Base-by-base conservation (phyloP, 2,113 vertebrate genomes). In the Alethe castanea region DNA sequence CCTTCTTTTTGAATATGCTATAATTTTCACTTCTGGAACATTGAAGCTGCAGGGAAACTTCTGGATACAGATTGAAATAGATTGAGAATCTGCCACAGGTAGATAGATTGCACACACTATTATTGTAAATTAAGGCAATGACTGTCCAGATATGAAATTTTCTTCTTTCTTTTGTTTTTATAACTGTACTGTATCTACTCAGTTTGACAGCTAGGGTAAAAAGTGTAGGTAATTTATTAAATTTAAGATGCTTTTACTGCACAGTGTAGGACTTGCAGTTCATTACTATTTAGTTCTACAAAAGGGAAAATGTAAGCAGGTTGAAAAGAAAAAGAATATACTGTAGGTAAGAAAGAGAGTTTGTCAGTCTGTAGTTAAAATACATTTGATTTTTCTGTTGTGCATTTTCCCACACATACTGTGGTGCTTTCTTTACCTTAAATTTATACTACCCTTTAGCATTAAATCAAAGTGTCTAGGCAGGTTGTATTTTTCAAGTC, bases 221-320 rank as follows among this genome's bases (percentile, higher is more conserved):
- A 96, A 23, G 33, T 90, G 62, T 91, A 91, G 62, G 24, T 81
- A 95, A 67, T 78, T 85, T 91, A 77, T 88, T 87, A 88, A 57
- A 92, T 80, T 96, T 79, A 64, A 91, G 83, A 69, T 92, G 71
- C 66, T 82, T 92, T 93, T 84, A 85, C 54, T 31, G 50, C 65
- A 48, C 69, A 80, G 59, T 36, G 24, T 76, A 74, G 42, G 61
- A 80, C 45, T 72, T 93, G 64, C 19, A 64, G 59, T 90, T 86
- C 70, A 54, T 81, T 70, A 47, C 62, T 95, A 22, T 77, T 87
- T 87, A 79, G 48, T 57, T 78, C 52, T 45, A 5, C 38, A 36
- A 57, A 82, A 60, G 19, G 45, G 50, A 94, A 95, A 87, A 71
- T 47, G 2, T 82, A 53, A 62, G 33, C 35, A 70, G 33, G 35